Evolutionary conservation across 2,113 vertebrate species (phyloP).

Genomic region (Microcebus lehilahytsara): DNA sequence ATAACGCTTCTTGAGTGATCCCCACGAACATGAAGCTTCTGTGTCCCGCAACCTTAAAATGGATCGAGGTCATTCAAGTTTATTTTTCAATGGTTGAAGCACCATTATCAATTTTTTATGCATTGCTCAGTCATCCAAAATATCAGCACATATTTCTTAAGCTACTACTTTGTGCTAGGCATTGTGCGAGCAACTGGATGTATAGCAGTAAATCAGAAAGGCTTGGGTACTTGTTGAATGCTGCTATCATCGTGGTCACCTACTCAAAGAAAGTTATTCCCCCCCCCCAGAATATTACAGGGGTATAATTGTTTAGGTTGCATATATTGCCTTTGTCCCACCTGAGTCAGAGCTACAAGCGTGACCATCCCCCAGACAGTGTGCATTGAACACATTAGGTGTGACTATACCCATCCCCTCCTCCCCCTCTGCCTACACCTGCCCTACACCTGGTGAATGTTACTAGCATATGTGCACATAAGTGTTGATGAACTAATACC

Average conservation of each 20-base stretch:
- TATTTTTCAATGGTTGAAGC: neutral
- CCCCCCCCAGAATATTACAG: too few species aligned
- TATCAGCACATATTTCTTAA: too few species aligned
- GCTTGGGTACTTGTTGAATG: neutral
- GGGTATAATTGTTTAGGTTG: too few species aligned
- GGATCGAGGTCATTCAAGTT: neutral
- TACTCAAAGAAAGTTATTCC: neutral
- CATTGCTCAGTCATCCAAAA: neutral
- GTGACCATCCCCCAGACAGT: too few species aligned
- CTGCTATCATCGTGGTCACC: neutral
- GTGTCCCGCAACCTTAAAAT: neutral
- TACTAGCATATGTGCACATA: too few species aligned
- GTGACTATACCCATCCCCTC: too few species aligned
- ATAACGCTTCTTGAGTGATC: neutral
- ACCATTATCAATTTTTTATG: neutral
- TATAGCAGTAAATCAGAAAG: neutral
- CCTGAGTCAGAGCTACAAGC: too few species aligned
- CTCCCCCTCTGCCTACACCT: too few species aligned
- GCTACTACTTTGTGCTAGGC: neutral
- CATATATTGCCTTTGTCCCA: too few species aligned
- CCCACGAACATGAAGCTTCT: neutral
- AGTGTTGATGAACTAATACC: too few species aligned
- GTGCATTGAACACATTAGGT: too few species aligned
- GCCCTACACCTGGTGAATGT: too few species aligned
- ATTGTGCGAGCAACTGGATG: neutral